Base-by-base conservation (phyloP, 2,113 vertebrate species). In the Chamaetylas fuelleborni region DNA sequence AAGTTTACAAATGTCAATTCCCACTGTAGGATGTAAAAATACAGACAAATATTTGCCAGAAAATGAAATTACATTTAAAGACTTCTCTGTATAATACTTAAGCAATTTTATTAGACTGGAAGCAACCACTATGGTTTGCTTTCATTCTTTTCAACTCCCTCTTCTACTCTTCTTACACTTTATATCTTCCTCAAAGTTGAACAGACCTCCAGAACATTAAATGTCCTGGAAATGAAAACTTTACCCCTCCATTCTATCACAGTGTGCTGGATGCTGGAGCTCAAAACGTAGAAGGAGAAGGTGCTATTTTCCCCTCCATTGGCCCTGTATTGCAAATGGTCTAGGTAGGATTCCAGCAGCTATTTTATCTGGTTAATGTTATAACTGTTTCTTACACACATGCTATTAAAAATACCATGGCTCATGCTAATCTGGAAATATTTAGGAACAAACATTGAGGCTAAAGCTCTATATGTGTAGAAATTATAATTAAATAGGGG, bases 1-100 rank as follows among this genome's bases (percentile, higher is more conserved):
- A 96, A 97, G 88, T 94, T 94, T 94, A 95, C 51, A 84, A 86
- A 92, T 61, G 45, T 94, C 69, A 97, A 24, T 83, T 43, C 25
- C 15, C 26, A 47, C 42, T 56, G 24, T 22, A 93, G 42, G 36
- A 72, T 8, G 18, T 8, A 81, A 67, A 89, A 76, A 74, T 45
- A 86, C 12, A 95, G 47, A 71, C 43, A 88, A 88, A 78, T 64
- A 71, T 56, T 87, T 87, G 58, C 26, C 45, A 79, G 53, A 61
- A 43, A 6, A 18, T 29, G 28, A 70, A 85, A 88, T 58, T 71
- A 67, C 57, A 80, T 86, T 84, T 95, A 45, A 94, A 86, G 28
- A 42, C 15, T 8, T 81, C 48, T 69, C 31, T 58, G 10, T 66
- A 33, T 43, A 86, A 77, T 48, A 51, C 18, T 86, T 79, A 7